Base-by-base conservation (phyloP, 2,797 vertebrate species). In the Otolemur crassicaudatus region DNA sequence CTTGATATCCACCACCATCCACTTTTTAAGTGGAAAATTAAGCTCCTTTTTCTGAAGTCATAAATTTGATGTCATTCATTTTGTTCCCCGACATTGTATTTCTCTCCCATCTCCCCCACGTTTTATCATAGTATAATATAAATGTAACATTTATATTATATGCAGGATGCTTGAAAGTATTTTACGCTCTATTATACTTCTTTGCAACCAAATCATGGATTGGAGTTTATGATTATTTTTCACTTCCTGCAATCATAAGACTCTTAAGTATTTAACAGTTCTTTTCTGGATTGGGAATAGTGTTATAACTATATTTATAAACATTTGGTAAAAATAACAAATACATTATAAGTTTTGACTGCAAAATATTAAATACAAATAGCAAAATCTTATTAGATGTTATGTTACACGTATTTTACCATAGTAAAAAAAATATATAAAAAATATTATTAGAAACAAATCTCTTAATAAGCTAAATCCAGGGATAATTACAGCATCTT, bases 301-400 rank as follows among this genome's bases (percentile, higher is more conserved):
- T 23, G 77, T 73, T 82, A 69, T 5, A 89, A 82, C 46, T 46
- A 84, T 63, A 77, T 80, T 40, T 67, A 27, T 82, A 69, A 95
- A 49, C 0, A 53, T 85, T 95, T 85, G 37, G 23, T 77, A 79
- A 93, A 63, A 88, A 49, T 85, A 63, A 76, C 8, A 80, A 60
- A 61, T 53, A 67, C 10, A 58, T 37, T 91, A 87, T 5, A 88
- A 67, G 79, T 94, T 94, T 93, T 86, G 79, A 92, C 34, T 73
- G 46, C 67, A 25, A 63, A 87, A 13, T 72, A 84, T 82, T 97
- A 77, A 34, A 82, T 20, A 75, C 83, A 94, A 84, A 46, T 58
- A 77, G 37, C 56, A 93, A 94, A 91, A 79, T 88, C 7, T 34
- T 92, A 53, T 37, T 91, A 34, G 27, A 37, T 43, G 76, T 91